Conservation (phyloP, 2,888 invertebrate genomes). For the Nephrocerus scutellatus region DNA sequence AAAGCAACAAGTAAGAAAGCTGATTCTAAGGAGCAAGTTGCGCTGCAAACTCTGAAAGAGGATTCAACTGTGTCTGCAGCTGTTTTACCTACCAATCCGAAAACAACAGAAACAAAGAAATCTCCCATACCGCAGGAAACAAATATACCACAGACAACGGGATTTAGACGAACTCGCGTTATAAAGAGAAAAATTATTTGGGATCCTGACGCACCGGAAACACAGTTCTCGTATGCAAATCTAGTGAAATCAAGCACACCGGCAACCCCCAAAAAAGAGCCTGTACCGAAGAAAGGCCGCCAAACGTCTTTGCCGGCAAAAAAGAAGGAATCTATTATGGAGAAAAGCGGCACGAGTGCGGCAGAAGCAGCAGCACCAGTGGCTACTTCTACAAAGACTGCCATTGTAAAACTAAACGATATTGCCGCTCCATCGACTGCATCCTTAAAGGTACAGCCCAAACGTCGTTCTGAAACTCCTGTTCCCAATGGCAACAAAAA, state of each 20-base stretch:
- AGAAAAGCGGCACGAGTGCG: not conserved
- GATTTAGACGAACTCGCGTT: constrained; percentile 49
- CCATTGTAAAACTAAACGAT: not conserved
- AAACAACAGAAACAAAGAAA: too few species aligned
- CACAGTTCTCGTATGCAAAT: constrained; percentile 46
- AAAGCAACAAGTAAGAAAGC: too few species aligned
- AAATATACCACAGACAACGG: constrained; percentile 18
- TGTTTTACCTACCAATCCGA: too few species aligned
- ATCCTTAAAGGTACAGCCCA: too few species aligned
- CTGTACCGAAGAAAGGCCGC: constrained; percentile 25
- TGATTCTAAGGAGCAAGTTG: too few species aligned
- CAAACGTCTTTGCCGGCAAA: constrained; percentile 29
- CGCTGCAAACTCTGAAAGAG: too few species aligned
- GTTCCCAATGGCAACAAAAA: constrained; percentile 46
- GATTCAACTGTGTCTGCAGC: too few species aligned
- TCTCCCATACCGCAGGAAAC: constrained; percentile 10
- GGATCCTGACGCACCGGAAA: constrained; percentile 55
- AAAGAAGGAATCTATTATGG: constrained; percentile 15
- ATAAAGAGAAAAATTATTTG: constrained; percentile 69
- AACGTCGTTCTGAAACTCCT: constrained; percentile 37
- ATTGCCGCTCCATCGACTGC: too few species aligned
- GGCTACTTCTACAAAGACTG: constrained; percentile 10
- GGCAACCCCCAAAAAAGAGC: constrained; percentile 16
- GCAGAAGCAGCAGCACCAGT: not conserved
- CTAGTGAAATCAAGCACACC: constrained; percentile 29